Conservation (phyloP, 1,140 invertebrate genomes). For the Medauroidea extradentata region DNA sequence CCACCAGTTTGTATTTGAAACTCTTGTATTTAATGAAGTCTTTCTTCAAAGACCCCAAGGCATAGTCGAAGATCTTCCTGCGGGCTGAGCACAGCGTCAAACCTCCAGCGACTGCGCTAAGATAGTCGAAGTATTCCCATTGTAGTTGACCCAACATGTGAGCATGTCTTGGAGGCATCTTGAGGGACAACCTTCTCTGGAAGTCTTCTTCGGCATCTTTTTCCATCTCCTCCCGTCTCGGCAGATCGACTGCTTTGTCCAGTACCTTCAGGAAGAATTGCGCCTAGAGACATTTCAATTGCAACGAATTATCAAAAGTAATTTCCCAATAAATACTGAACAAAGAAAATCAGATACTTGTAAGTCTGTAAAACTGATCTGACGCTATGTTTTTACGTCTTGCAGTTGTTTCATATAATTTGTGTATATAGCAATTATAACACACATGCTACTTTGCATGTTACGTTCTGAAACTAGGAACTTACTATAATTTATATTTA, state of each 20-base stretch:
- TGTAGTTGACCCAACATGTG: slow-evolving; percentile 67
- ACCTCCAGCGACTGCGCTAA: slow-evolving; percentile 30
- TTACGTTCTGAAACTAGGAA: no score
- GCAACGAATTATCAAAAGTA: no score
- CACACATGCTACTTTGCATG: no score
- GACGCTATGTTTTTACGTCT: no score
- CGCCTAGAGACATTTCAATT: slow-evolving; percentile 51
- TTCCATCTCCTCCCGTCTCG: slow-evolving; percentile 60
- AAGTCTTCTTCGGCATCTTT: slow-evolving; percentile 57
- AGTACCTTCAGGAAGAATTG: slow-evolving; percentile 65
- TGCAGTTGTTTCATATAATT: no score
- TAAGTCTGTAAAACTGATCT: no score
- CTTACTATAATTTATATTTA: no score
- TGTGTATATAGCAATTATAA: no score
- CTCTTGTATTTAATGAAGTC: background rate
- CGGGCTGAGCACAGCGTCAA: background rate
- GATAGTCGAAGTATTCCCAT: slow-evolving; percentile 62
- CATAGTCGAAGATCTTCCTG: background rate
- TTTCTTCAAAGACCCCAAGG: background rate
- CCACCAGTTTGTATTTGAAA: no score
- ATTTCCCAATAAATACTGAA: no score
- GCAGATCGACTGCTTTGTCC: slow-evolving; percentile 58
- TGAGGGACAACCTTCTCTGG: slow-evolving; percentile 45
- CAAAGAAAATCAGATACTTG: no score
- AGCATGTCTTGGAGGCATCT: slow-evolving; percentile 58